phyloP scores from a whole-genome alignment of 1,140 invertebrate genomes.

The Cydia pomonella region DNA sequence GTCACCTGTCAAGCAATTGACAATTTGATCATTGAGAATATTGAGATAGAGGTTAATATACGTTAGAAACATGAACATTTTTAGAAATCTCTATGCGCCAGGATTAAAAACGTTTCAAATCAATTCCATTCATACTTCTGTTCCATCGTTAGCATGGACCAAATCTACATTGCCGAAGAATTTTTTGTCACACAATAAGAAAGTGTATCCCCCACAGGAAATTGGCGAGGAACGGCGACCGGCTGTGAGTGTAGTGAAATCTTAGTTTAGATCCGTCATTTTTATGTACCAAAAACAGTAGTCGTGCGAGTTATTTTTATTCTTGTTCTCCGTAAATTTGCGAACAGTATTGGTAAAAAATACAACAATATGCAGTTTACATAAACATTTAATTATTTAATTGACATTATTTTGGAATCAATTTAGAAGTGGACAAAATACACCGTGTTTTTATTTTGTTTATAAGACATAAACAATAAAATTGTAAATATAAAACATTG shows the following conservation, averaged over 20 bases:
- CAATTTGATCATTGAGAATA: too few relatives aligned
- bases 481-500: too few relatives aligned
- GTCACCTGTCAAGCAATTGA: neutral
- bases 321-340: too few relatives aligned
- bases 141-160: constrained; percentile 55
- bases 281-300: neutral
- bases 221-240: constrained; percentile 88
- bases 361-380: too few relatives aligned
- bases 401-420: too few relatives aligned
- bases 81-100: constrained; percentile 43
- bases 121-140: constrained; percentile 54
- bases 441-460: too few relatives aligned
- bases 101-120: constrained; percentile 37
- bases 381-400: too few relatives aligned
- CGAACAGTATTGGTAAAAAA: too few relatives aligned
- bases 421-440: too few relatives aligned
- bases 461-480: too few relatives aligned
- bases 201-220: constrained; percentile 89
- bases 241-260: constrained; percentile 84
- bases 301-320: too few relatives aligned
- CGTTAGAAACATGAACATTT: constrained; percentile 28
- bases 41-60: too few relatives aligned
- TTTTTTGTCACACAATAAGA: constrained; percentile 86
- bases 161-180: constrained; percentile 69
- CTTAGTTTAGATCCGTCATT: neutral